phyloP scores from a whole-genome alignment of 2,888 invertebrate species.

The Nemotelus pantherinus region DNA sequence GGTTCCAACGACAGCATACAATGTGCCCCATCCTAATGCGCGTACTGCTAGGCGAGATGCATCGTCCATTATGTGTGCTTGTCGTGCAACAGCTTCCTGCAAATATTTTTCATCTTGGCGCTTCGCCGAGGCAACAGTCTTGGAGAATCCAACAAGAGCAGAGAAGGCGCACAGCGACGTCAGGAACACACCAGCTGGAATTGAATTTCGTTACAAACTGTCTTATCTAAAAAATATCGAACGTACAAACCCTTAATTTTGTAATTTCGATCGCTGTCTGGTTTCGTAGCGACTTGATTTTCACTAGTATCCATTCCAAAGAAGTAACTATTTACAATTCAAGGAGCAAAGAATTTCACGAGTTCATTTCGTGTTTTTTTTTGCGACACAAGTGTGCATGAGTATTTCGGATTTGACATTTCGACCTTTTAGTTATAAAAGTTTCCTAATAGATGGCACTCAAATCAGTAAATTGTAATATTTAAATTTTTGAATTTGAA shows the following conservation, averaged over 20 bases:
- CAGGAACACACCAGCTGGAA: constrained; percentile 61
- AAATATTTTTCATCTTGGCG: constrained; percentile 83
- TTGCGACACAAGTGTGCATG: no score
- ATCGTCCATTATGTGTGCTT: constrained; percentile 75
- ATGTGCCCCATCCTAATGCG: constrained; percentile 87
- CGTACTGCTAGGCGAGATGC: constrained; percentile 82
- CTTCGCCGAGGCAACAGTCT: constrained; percentile 79
- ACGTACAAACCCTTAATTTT: constrained; percentile 10
- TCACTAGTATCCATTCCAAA: not conserved
- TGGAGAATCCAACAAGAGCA: constrained; percentile 82
- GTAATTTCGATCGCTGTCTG: not conserved
- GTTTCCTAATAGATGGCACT: no score
- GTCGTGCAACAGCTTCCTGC: constrained; percentile 74
- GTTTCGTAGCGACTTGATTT: not conserved
- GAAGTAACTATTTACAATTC: no score
- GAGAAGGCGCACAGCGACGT: constrained; percentile 72
- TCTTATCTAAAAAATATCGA: no score
- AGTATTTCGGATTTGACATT: no score
- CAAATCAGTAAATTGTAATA: no score
- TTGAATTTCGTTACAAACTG: not conserved
- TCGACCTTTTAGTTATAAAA: no score
- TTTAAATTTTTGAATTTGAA: no score
- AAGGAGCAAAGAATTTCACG: no score
- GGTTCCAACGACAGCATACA: constrained; percentile 88
- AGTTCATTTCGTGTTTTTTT: no score